Evolutionary conservation across 2,888 invertebrate species (phyloP).

Genomic region (Scaptomyza caliginosa): DNA sequence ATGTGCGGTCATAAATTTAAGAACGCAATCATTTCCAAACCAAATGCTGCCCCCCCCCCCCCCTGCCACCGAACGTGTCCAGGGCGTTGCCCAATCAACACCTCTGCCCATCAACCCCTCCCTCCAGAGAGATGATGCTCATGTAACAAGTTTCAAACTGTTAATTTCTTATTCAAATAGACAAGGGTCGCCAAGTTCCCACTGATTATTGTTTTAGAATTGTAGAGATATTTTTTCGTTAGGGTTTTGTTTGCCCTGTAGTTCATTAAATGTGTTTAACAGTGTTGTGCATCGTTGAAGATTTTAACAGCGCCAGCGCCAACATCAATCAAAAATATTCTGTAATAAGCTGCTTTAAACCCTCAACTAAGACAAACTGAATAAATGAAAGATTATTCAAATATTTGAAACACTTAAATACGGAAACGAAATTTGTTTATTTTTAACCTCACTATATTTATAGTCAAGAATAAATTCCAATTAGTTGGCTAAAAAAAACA

Average conservation of each 20-base stretch:
- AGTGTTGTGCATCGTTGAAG: slow-evolving; percentile 57
- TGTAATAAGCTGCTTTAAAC: too few species aligned
- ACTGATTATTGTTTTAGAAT: slow-evolving; percentile 44
- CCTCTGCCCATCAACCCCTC: slow-evolving; percentile 54
- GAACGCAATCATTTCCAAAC: slow-evolving; percentile 66
- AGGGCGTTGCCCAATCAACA: slow-evolving; percentile 80
- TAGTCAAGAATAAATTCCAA: slow-evolving; percentile 3
- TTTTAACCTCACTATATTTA: not conserved
- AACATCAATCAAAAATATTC: slow-evolving; percentile 39
- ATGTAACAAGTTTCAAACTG: slow-evolving; percentile 69
- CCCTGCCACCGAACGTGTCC: slow-evolving; percentile 40
- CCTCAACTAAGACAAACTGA: too few species aligned
- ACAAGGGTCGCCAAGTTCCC: slow-evolving; percentile 38
- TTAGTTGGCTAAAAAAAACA: slow-evolving; percentile 8
- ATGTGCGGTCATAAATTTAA: slow-evolving; percentile 75
- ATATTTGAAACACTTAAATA: too few species aligned
- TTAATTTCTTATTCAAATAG: slow-evolving; percentile 70
- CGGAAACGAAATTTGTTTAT: not conserved
- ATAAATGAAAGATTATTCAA: too few species aligned
- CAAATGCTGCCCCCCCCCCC: not conserved
- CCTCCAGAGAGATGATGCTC: slow-evolving; percentile 27
- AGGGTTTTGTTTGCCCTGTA: slow-evolving; percentile 47
- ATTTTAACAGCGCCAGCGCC: slow-evolving; percentile 34
- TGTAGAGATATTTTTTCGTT: not conserved
- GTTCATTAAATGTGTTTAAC: slow-evolving; percentile 76